Evolutionary conservation across 1,140 invertebrate genomes (phyloP).

Genomic region (Tetragonula clypearis): DNA sequence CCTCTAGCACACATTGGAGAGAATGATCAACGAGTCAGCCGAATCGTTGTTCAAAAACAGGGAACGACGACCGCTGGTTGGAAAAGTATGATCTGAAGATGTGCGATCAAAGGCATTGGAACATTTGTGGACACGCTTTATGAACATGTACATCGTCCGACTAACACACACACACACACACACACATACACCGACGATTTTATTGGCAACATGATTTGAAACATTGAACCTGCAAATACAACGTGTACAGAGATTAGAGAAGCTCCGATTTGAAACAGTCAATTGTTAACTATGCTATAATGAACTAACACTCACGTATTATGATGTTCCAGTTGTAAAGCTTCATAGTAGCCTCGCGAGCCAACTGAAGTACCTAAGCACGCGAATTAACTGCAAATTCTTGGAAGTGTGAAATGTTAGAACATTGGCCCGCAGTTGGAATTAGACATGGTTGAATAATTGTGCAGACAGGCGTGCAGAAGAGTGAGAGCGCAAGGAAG

Average conservation of each 20-base stretch:
- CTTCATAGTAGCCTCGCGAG: not conserved
- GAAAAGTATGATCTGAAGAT: not conserved
- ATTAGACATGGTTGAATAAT: not conserved
- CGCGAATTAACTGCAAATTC: not conserved
- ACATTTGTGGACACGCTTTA: too few species aligned
- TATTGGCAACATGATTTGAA: not conserved
- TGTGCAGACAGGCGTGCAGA: not conserved
- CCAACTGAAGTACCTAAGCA: not conserved
- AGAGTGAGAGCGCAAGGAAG: not conserved
- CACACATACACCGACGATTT: too few species aligned
- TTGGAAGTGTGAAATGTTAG: not conserved
- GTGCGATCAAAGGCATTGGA: too few species aligned
- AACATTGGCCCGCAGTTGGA: not conserved
- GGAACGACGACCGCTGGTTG: not conserved
- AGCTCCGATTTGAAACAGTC: not conserved
- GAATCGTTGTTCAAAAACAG: not conserved
- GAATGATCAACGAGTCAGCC: not conserved
- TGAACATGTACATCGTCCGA: too few species aligned
- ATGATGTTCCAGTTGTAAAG: not conserved
- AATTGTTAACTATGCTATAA: not conserved
- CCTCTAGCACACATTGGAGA: not conserved
- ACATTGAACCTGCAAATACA: not conserved
- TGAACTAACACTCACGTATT: not conserved
- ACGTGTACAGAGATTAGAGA: not conserved
- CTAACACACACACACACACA: too few species aligned